These are phyloP conservation scores for Holacanthus passer DNA, from an alignment of 2,113 vertebrate genomes.

Conservation along the genomic window DNA sequence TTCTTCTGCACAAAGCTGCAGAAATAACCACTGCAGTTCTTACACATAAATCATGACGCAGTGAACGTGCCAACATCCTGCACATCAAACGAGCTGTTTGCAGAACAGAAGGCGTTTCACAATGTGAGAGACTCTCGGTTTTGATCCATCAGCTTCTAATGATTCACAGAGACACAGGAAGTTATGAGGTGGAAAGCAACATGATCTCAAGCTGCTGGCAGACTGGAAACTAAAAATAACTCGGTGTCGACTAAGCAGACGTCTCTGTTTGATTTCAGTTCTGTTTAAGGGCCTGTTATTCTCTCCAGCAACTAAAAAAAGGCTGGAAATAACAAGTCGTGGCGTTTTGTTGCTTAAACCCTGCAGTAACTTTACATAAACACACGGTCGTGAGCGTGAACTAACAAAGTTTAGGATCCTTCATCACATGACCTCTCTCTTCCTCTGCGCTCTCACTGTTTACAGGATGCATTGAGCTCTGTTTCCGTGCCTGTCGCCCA, in stretches of 20 bases:
- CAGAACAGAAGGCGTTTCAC: not conserved
- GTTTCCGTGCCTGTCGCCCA: not conserved
- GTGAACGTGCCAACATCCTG: not conserved
- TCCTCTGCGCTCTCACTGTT: not conserved
- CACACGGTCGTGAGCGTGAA: not conserved
- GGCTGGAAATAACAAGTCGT: not conserved
- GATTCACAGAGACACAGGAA: slow-evolving; percentile 62
- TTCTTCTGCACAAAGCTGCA: slow-evolving; percentile 19
- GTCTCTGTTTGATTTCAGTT: slow-evolving; percentile 39
- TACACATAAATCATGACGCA: slow-evolving; percentile 3
- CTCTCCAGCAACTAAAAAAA: not conserved
- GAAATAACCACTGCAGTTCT: not conserved
- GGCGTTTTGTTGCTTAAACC: not conserved
- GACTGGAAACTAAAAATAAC: slow-evolving; percentile 61
- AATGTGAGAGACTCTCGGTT: slow-evolving; percentile 20
- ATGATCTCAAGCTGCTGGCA: slow-evolving; percentile 35
- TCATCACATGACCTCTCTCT: not conserved
- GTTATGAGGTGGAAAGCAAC: slow-evolving; percentile 39
- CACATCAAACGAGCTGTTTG: not conserved
- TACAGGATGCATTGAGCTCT: not conserved
- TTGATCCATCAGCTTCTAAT: slow-evolving; percentile 32
- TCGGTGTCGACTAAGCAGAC: slow-evolving; percentile 25
- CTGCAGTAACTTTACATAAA: not conserved
- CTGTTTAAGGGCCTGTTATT: slow-evolving; percentile 19
- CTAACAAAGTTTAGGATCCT: not conserved